Evolutionary conservation across 2,888 invertebrate genomes (phyloP), one percentile per base, ranked within the genome.

Genomic region (Malthinus flaveolus): DNA sequence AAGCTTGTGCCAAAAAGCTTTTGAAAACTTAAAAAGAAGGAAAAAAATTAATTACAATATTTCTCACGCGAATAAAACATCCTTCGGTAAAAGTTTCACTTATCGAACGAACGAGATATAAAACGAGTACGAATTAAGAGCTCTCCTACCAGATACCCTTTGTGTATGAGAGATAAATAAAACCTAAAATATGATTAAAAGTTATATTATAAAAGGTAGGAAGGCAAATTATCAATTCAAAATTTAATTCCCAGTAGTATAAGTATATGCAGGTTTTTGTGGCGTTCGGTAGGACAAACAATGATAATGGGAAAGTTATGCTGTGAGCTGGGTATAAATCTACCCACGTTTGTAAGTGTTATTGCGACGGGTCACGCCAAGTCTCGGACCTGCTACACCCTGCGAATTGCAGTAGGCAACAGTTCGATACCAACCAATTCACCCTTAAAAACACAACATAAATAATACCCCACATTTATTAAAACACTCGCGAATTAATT

Each of bases 241-340:
- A 57, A 50, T 57, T 54, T 57, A 56, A 63, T 62, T 60, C 63
- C 58, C 53, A 56, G 63, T 51, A 54, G 58, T 62, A 61, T 64
- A 66, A 66, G 64, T 62, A 63, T 66, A 68, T 68, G 66, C 66
- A 65, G 60, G 71, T 72, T 75, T 74, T 72, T 74, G 72, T 71
- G 70, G 69, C 69, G 67, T 71, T 71, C 68, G 68, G 68, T 73
- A 71, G 72, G 73, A 74, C 74, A 73, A 73, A 72, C 73, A 73
- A 74, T 75, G 77, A 77, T 76, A 77, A 76, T 77, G 73, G 72
- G 70, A 73, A 71, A 76, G 74, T 76, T 76, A 77, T 76, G 74
- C 70, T 68, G 67, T 67, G 59, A 65, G 65, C 62, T 60, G 59
- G 66, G 70, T 64, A 75, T 77, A 77, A 77, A 76, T 77, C 75